Evolutionary conservation across 2,797 vertebrate species (phyloP).

Genomic region (Tachyglossus aculeatus): DNA sequence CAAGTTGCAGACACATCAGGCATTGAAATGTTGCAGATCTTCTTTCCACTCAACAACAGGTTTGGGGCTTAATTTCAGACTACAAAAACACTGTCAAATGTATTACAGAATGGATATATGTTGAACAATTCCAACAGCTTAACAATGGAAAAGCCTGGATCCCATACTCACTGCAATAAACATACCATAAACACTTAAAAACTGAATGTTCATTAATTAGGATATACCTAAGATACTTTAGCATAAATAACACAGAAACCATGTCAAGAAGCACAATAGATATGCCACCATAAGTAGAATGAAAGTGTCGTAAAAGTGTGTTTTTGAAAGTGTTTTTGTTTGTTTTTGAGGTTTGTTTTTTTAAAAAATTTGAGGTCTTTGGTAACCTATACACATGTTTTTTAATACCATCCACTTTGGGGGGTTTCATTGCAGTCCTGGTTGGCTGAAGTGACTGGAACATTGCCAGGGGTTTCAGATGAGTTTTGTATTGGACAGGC

Average conservation of each 20-base stretch:
- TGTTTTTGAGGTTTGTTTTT: neutral
- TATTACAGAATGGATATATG: neutral
- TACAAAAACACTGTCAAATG: neutral
- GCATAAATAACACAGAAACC: neutral
- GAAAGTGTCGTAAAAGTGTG: neutral
- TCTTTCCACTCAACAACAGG: constrained; percentile 5
- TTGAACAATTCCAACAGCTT: neutral
- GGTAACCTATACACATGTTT: neutral
- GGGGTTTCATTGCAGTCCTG: neutral
- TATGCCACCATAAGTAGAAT: neutral
- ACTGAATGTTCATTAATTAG: neutral
- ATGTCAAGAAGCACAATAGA: constrained; percentile 3
- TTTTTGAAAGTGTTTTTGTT: neutral
- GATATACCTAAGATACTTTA: neutral
- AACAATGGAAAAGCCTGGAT: neutral
- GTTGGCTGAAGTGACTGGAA: neutral
- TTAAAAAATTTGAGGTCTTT: too few relatives aligned
- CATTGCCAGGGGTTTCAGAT: neutral
- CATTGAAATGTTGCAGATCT: constrained; percentile 27
- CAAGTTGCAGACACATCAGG: constrained; percentile 38
- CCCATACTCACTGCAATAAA: neutral
- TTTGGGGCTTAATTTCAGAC: neutral
- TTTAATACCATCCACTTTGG: neutral
- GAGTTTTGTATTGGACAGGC: neutral
- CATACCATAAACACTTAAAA: neutral